A percentile compares a stretch with the other conserved stretches of the same genome.
These are phyloP conservation scores for Synchiropus splendidus DNA, from an alignment of 2,113 vertebrate genomes.

Conservation along the genomic window DNA sequence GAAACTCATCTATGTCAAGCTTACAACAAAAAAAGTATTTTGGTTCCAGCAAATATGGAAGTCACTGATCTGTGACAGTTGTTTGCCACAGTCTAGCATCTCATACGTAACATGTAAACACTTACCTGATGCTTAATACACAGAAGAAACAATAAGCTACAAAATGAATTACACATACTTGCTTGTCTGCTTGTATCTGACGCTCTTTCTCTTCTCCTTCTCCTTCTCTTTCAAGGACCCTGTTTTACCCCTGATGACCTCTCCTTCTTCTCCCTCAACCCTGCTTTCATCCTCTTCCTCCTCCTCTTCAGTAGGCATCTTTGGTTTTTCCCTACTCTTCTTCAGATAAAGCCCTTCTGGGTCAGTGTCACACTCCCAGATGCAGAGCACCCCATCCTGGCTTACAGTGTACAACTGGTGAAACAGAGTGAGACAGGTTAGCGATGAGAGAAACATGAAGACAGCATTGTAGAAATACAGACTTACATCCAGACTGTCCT, in stretches of 20 bases:
- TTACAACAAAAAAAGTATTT: no score
- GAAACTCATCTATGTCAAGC: no score
- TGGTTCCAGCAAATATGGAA: no score
- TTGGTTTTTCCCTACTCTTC: slow-evolving; percentile 40
- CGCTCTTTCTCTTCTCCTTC: slow-evolving; percentile 60
- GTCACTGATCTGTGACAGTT: no score
- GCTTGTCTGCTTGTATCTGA: slow-evolving; percentile 72
- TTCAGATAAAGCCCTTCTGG: slow-evolving; percentile 70
- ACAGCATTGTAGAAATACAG: background rate
- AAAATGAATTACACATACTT: slow-evolving; percentile 68
- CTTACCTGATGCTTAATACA: no score
- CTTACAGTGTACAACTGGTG: slow-evolving; percentile 86
- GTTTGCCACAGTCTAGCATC: no score
- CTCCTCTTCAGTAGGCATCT: slow-evolving; percentile 28
- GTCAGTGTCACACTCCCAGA: slow-evolving; percentile 89
- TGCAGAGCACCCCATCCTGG: slow-evolving; percentile 83
- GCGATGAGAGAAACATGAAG: background rate
- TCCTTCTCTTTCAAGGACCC: slow-evolving; percentile 49
- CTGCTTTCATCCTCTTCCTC: slow-evolving; percentile 45
- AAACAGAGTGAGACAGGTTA: background rate
- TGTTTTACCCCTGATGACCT: slow-evolving; percentile 74
- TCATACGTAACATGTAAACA: no score
- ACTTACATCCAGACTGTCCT: slow-evolving; percentile 89
- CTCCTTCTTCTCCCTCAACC: slow-evolving; percentile 32
- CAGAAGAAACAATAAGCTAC: no score